phyloP scores from a whole-genome alignment of 2,888 invertebrate species.

The Heliconius cydno region DNA sequence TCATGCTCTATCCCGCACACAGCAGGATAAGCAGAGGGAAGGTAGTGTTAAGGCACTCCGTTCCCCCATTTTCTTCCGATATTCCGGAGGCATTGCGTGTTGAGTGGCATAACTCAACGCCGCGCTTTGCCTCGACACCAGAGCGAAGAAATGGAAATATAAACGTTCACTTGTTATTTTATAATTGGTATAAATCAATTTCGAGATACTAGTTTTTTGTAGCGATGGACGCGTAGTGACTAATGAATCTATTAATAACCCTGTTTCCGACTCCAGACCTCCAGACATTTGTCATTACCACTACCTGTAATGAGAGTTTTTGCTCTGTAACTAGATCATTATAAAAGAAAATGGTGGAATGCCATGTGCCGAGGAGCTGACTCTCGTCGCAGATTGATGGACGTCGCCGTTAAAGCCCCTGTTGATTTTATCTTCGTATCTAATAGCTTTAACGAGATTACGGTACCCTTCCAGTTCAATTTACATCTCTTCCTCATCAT shows the following conservation, averaged over 20 bases:
- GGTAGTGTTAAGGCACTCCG: too few species aligned
- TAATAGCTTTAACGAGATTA: conserved; percentile 76
- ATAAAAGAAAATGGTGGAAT: conserved; percentile 59
- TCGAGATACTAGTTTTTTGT: conserved; percentile 29
- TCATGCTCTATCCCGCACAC: too few species aligned
- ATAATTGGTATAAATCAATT: conserved; percentile 35
- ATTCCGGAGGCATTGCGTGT: too few species aligned
- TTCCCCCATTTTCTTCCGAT: too few species aligned
- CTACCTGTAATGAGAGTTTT: conserved; percentile 46
- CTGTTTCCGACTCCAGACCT: conserved; percentile 45
- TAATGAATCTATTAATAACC: conserved; percentile 48
- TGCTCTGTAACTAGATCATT: conserved; percentile 52
- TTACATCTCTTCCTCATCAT: conserved; percentile 63
- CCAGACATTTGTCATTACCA: conserved; percentile 47
- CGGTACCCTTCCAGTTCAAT: conserved; percentile 65
- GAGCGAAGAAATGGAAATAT: too few species aligned
- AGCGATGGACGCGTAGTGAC: conserved; percentile 31
- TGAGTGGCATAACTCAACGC: too few species aligned
- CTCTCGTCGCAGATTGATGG: conserved; percentile 73
- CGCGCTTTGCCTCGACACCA: too few species aligned
- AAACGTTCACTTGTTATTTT: conserved; percentile 25
- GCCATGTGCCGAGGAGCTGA: conserved; percentile 52
- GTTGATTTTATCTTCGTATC: conserved; percentile 69
- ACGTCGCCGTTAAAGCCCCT: conserved; percentile 65
- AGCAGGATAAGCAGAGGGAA: too few species aligned